Percentiles rank a stretch among this genome's conserved stretches.
Evolutionary conservation across 2,888 invertebrate genomes (phyloP).

Genomic region (Eristalinus sepulchralis): DNA sequence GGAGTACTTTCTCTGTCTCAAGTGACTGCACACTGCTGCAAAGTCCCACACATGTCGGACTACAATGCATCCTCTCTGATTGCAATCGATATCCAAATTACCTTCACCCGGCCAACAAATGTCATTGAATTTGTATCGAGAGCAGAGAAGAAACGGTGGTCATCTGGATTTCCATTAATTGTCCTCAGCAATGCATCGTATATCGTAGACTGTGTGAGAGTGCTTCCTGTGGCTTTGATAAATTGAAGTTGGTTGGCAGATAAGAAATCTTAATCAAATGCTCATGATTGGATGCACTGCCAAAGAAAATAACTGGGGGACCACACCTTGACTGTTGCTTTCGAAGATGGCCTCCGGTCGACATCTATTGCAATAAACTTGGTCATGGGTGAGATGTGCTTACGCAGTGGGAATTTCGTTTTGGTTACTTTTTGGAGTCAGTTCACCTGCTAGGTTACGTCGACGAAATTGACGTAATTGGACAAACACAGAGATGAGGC

Average conservation of each 20-base stretch:
- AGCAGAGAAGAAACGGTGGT: neutral
- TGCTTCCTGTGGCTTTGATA: neutral
- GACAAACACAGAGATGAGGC: too few relatives aligned
- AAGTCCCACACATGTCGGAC: neutral
- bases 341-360: too few relatives aligned
- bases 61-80: neutral
- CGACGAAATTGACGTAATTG: too few relatives aligned
- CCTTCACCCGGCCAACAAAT: neutral
- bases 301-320: too few relatives aligned
- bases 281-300: neutral
- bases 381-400: too few relatives aligned
- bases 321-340: too few relatives aligned
- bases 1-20: conserved; percentile 8
- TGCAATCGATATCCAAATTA: conserved; percentile 18
- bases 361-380: too few relatives aligned
- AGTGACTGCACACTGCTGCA: neutral
- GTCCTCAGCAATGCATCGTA: neutral
- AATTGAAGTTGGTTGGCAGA: neutral
- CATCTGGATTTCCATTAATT: neutral
- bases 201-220: neutral
- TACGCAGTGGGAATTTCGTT: too few relatives aligned
- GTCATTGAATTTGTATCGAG: neutral
- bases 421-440: too few relatives aligned
- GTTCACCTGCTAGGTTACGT: too few relatives aligned
- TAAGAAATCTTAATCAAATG: neutral